A percentile compares a stretch with the other conserved stretches of the same genome.
Evolutionary conservation across 2,888 invertebrate genomes (phyloP).

Genomic region (Ochropleura plecta): DNA sequence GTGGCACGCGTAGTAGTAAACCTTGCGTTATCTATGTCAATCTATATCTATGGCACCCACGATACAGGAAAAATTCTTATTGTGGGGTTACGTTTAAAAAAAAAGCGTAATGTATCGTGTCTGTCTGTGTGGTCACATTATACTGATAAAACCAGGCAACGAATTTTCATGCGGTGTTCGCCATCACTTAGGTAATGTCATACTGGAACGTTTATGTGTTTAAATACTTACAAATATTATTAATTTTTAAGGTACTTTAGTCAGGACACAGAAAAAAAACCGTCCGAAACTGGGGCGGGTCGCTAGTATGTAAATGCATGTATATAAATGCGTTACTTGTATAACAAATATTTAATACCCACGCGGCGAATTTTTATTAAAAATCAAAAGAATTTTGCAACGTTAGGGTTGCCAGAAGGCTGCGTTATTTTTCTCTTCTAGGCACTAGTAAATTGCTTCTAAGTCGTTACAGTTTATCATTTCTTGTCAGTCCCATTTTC

Average conservation of each 20-base stretch:
- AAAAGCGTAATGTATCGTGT: background rate
- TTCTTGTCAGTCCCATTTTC: background rate
- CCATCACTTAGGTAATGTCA: too few species aligned
- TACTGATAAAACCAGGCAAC: background rate
- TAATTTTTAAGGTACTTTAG: background rate
- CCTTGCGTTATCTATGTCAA: too few species aligned
- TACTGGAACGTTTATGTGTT: background rate
- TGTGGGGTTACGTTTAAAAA: too few species aligned
- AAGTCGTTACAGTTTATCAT: constrained; percentile 11
- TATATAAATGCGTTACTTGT: background rate
- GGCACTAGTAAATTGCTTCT: constrained; percentile 1
- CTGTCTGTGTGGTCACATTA: background rate
- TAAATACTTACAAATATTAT: background rate
- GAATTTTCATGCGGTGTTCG: background rate
- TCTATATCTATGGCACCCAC: too few species aligned
- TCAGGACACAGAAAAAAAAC: background rate
- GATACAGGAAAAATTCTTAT: too few species aligned
- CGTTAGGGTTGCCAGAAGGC: constrained; percentile 10
- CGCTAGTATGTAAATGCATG: background rate
- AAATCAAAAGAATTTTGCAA: constrained; percentile 14
- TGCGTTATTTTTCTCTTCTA: background rate
- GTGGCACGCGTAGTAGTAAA: too few species aligned
- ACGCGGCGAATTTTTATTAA: constrained; percentile 19
- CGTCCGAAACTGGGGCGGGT: background rate
- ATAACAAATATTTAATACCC: constrained; percentile 17